phyloP scores from a whole-genome alignment of 2,888 invertebrate genomes.

The Cheilosia vernalis region DNA sequence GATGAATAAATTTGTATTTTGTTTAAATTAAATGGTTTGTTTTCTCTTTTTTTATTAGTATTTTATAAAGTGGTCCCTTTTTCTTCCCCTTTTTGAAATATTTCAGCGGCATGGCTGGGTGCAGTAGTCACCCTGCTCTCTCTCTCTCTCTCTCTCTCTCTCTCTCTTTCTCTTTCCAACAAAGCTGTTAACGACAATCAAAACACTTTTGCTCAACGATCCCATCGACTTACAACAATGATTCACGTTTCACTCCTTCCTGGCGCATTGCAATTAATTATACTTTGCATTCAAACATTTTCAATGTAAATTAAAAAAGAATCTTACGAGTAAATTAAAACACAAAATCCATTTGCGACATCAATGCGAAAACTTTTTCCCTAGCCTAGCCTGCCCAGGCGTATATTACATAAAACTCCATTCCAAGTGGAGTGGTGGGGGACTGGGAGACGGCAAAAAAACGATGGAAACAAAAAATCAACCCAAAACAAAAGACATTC shows the following conservation, averaged over 20 bases:
- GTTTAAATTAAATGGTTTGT: too few relatives aligned
- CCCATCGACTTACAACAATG: conserved; percentile 18
- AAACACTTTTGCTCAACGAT: not conserved
- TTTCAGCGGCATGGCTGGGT: too few relatives aligned
- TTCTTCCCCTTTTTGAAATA: too few relatives aligned
- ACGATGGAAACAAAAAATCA: conserved; percentile 32
- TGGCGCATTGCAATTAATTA: conserved; percentile 62
- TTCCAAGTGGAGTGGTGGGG: not conserved
- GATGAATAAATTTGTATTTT: too few relatives aligned
- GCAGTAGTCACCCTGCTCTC: too few relatives aligned
- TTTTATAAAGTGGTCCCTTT: too few relatives aligned
- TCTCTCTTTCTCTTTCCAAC: not conserved
- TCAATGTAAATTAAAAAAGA: conserved; percentile 44
- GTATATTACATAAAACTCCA: conserved; percentile 16
- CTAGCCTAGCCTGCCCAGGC: conserved; percentile 2
- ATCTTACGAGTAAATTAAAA: conserved; percentile 15
- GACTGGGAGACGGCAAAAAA: not conserved
- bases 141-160: too few relatives aligned
- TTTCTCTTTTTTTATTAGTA: too few relatives aligned
- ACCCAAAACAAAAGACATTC: conserved; percentile 72
- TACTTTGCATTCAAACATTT: conserved; percentile 49
- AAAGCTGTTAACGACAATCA: not conserved
- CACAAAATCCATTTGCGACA: conserved; percentile 65
- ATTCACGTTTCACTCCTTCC: conserved; percentile 23
- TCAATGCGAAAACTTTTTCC: conserved; percentile 57